Evolutionary conservation across 2,113 vertebrate genomes (phyloP), one percentile per base, ranked within the genome.

Genomic region (Myrmecophaga tridactyla): DNA sequence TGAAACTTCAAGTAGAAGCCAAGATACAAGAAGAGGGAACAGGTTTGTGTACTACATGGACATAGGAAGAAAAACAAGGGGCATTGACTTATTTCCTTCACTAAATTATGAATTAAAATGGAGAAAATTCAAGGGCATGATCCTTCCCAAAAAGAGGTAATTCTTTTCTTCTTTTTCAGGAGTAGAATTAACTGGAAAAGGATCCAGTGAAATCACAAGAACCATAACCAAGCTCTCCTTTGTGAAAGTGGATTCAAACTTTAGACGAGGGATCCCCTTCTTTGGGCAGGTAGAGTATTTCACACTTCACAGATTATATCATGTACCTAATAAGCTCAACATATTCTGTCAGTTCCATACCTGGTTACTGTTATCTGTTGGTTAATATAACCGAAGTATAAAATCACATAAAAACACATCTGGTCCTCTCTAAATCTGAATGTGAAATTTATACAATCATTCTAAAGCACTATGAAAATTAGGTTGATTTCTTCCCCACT

Each of bases 21-120:
- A 98, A 97, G 86, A 97, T 98, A 67, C 96, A 80, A 92, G 98
- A 98, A 77, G 97, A 98, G 81, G 98, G 98, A 81, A 98, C 98
- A 97, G 98, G 98, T 98, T 39, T 46, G 97, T 77, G 31, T 56
- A 3, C 14, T 9, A 12, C 4, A 0, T 6, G 86, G 31, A 36
- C 25, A 14, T 3, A 31, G 75, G 18, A 34, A 63, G 13, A 86
- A 48, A 77, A 70, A 34, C 29, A 41, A 7, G 13, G 11, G 23
- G 7, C 17, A 13, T 0, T 3, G 34, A 82, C 29, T 69, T 36
- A 27, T 41, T 70, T 53, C 69, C 43, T 90, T 58, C 36, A 27
- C 34, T 43, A 63, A 73, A n/a, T 31, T 85, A 60, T 39, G 29
- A 84, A 17, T 3, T 83, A 27, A 27, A 86, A 82, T 20, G 60